phyloP scores from a whole-genome alignment of 2,113 vertebrate species.

The Eurypyga helias region DNA sequence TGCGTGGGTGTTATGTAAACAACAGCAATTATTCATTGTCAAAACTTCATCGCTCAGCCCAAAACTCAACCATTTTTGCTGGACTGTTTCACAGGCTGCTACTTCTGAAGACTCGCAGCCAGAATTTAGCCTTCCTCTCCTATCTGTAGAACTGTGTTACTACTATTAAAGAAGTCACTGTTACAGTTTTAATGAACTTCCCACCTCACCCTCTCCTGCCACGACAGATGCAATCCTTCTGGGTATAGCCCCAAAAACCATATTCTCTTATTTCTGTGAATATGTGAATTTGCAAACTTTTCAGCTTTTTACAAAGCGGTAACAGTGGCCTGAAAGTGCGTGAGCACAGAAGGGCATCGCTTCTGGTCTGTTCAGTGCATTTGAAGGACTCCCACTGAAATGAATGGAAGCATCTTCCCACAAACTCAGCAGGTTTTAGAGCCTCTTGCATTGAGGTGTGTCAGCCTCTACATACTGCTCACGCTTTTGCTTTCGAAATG shows the following conservation, averaged over 20 bases:
- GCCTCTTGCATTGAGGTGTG: neutral
- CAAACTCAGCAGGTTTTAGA: neutral
- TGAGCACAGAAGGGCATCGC: accelerated
- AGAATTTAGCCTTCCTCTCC: neutral
- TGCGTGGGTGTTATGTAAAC: neutral
- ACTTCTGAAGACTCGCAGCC: neutral
- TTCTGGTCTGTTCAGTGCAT: neutral
- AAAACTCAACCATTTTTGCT: conserved; percentile 20
- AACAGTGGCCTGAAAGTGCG: neutral
- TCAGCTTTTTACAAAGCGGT: neutral
- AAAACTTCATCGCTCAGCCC: conserved; percentile 5
- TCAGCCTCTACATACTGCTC: neutral
- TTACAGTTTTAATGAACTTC: neutral
- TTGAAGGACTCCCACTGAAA: neutral
- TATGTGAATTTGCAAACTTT: neutral
- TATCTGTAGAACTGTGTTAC: neutral
- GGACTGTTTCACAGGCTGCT: neutral
- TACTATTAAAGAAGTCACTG: neutral
- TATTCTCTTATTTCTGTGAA: neutral
- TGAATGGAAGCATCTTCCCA: neutral
- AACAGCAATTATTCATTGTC: conserved; percentile 53
- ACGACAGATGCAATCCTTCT: neutral
- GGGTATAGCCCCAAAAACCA: neutral
- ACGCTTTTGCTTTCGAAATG: neutral
- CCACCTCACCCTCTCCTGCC: neutral